These are phyloP conservation scores for Herpetotheres cachinnans DNA, from an alignment of 2,113 vertebrate genomes.

Conservation along the genomic window DNA sequence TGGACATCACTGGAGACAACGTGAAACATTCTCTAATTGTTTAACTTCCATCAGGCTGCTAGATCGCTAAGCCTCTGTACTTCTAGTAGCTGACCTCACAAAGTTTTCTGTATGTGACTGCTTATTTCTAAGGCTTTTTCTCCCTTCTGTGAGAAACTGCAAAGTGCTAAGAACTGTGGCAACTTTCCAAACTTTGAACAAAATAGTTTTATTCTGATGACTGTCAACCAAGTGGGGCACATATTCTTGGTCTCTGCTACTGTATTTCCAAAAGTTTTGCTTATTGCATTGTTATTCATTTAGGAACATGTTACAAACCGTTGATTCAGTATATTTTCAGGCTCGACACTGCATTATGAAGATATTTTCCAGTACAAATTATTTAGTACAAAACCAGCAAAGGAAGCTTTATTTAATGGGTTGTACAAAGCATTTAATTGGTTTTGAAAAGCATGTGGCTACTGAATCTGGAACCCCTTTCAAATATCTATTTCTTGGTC, in stretches of 20 bases:
- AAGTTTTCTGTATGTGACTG: not conserved
- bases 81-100: not conserved
- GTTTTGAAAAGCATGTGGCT: conserved; percentile 31
- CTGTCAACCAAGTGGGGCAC: not conserved
- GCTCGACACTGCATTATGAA: not conserved
- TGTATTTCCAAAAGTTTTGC: not conserved
- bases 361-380: conserved; percentile 5
- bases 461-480: not conserved
- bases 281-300: not conserved
- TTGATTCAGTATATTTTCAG: conserved; percentile 45
- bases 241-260: not conserved
- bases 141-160: not conserved
- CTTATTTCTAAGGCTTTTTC: not conserved
- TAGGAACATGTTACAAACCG: not conserved
- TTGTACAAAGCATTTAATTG: not conserved
- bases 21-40: not conserved
- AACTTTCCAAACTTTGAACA: not conserved
- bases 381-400: not conserved
- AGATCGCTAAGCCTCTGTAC: not conserved
- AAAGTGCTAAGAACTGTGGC: not conserved
- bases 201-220: not conserved
- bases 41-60: not conserved
- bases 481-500: not conserved
- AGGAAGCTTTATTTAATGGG: not conserved
- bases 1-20: not conserved